A percentile compares a stretch with the other conserved stretches of the same genome.
These are phyloP conservation scores for Hylia prasina DNA, from an alignment of 2,113 vertebrate species.

Conservation along the genomic window DNA sequence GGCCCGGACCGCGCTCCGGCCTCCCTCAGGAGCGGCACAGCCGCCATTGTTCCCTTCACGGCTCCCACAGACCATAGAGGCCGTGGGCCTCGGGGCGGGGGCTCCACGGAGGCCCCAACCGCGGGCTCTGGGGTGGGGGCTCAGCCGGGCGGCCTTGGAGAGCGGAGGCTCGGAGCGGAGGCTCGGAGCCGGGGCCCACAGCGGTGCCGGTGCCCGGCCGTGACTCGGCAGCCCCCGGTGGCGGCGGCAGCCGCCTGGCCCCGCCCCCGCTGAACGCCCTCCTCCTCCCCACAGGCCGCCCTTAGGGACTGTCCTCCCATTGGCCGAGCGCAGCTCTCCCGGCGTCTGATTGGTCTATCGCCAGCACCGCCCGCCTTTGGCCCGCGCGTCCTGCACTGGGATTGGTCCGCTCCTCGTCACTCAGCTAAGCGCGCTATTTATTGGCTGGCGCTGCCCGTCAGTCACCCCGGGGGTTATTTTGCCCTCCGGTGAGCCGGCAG, in stretches of 20 bases:
- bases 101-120: rapidly evolving
- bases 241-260: rapidly evolving
- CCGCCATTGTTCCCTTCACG: background rate
- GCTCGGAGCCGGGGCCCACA: too few relatives aligned
- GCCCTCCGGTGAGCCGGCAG: background rate
- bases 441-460: background rate
- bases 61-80: background rate
- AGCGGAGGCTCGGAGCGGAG: too few relatives aligned
- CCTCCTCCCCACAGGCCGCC: background rate
- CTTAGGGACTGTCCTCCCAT: conserved; percentile 43
- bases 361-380: background rate
- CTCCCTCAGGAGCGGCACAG: background rate
- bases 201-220: background rate
- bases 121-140: rapidly evolving
- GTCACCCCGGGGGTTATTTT: rapidly evolving
- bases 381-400: rapidly evolving
- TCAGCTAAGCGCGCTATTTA: rapidly evolving
- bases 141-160: background rate
- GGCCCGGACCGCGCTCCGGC: background rate
- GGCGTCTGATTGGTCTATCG: background rate
- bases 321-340: background rate
- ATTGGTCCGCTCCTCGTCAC: rapidly evolving
- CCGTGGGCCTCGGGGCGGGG: rapidly evolving
- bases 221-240: background rate
- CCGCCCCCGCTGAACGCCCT: background rate